Evolutionary conservation across 2,888 invertebrate genomes (phyloP).

Genomic region (Clepsis dumicolana): DNA sequence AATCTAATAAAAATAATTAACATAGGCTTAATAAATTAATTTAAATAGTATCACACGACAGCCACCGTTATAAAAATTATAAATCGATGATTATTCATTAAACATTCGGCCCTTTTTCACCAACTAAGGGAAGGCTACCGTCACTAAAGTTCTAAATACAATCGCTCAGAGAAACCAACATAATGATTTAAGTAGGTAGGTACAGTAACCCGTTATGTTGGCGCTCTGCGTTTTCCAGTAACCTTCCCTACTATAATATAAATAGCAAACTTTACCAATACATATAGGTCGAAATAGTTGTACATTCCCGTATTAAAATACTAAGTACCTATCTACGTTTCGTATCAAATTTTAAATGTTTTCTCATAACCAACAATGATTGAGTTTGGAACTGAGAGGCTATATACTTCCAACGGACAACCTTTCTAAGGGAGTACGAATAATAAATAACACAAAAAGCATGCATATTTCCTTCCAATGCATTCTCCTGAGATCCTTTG

Average conservation of each 20-base stretch:
- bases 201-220: constrained; percentile 5
- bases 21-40: constrained; percentile 43
- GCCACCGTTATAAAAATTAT: constrained; percentile 43
- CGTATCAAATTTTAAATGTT: constrained; percentile 80
- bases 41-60: constrained; percentile 63
- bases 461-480: constrained; percentile 20
- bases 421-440: constrained; percentile 29
- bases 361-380: constrained; percentile 60
- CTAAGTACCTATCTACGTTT: constrained; percentile 82
- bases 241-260: constrained; percentile 54
- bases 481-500: constrained; percentile 31
- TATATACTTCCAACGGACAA: constrained; percentile 56
- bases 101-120: constrained; percentile 27
- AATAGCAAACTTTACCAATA: constrained; percentile 63
- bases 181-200: background rate
- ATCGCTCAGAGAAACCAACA: constrained; percentile 20
- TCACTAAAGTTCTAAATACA: constrained; percentile 35
- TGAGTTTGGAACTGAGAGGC: constrained; percentile 64
- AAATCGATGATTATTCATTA: constrained; percentile 43
- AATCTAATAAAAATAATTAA: constrained; percentile 46
- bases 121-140: constrained; percentile 38
- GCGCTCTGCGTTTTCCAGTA: constrained; percentile 30
- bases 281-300: constrained; percentile 68
- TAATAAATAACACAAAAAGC: constrained; percentile 27
- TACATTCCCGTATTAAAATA: constrained; percentile 83